Evolutionary conservation across 2,113 vertebrate genomes (phyloP), one percentile per base, ranked within the genome.

Genomic region (Pygoscelis adeliae): DNA sequence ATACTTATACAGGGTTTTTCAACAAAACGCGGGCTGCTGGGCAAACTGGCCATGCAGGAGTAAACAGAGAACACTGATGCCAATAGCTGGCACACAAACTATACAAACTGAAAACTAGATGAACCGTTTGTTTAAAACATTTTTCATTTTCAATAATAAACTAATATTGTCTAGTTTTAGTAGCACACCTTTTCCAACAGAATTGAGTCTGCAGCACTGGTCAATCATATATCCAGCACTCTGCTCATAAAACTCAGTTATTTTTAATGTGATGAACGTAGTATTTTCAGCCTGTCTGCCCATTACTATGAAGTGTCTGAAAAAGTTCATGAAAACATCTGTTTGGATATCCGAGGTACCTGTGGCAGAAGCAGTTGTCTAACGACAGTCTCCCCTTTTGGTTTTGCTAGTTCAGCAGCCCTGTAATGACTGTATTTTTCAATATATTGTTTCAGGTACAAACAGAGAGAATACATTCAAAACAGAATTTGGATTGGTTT

Each of bases 381-480:
- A 83, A 79, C 1, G 5, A 56, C 26, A 58, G 46, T 26, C 34
- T 63, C 42, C 29, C n/a, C 30, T 76, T 61, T 50, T 32, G 55
- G 30, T 56, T 78, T 65, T 44, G 46, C 34, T 59, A 46, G 52
- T 80, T 94, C 74, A 79, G 53, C 55, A 70, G 49, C 49, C 50
- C 62, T 32, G 12, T 17, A 89, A 69, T 1, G 19, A 66, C 83
- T 65, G 49, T 32, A 30, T 53, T 79, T 89, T 82, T 50, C 66
- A 80, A 58, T 26, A 46, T 14, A 82, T 34, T 66, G 40, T 97
- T 92, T 71, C 92, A 83, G 80, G 63, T 76, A 66, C 66, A 66
- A 92, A 80, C 50, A 86, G n/a, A 47, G 34, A 82, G 42, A 91
- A 90, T 15, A 74, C n/a, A 94, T 72, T 92, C 76, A 80, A 95